Evolutionary conservation across 2,113 vertebrate genomes (phyloP).

Genomic region (Antechinus flavipes): DNA sequence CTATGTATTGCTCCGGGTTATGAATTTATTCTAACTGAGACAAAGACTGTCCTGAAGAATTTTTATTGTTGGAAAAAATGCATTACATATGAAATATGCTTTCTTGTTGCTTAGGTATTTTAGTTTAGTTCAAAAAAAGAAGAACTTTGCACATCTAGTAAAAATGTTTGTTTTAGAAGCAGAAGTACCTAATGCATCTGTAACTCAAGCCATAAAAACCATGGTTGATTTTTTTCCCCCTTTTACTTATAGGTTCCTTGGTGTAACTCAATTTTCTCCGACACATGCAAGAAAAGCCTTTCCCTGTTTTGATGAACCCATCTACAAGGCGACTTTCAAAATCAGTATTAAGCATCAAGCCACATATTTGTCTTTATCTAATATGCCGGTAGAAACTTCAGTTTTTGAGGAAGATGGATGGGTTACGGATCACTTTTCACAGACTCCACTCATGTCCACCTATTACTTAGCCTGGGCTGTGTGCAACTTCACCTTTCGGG

Average conservation of each 20-base stretch:
- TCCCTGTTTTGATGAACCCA: slow-evolving; percentile 98
- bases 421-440: slow-evolving; percentile 93
- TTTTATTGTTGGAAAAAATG: slow-evolving; percentile 46
- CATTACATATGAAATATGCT: background rate
- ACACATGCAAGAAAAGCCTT: slow-evolving; percentile 98
- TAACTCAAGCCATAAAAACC: slow-evolving; percentile 30
- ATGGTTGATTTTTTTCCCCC: slow-evolving; percentile 41
- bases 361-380: slow-evolving; percentile 95
- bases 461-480: slow-evolving; percentile 99
- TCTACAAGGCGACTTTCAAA: slow-evolving; percentile 98
- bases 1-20: background rate
- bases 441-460: slow-evolving; percentile 97
- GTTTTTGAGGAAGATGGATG: slow-evolving; percentile 93
- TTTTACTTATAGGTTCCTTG: slow-evolving; percentile 89
- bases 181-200: background rate
- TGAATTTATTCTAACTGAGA: slow-evolving; percentile 60
- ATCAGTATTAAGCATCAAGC: slow-evolving; percentile 94
- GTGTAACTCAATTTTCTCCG: slow-evolving; percentile 97
- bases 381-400: slow-evolving; percentile 95
- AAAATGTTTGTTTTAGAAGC: slow-evolving; percentile 1
- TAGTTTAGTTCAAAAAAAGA: slow-evolving; percentile 38
- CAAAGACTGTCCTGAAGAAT: slow-evolving; percentile 45
- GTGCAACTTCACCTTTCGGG: slow-evolving; percentile 96
- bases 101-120: slow-evolving; percentile 35
- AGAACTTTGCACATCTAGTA: slow-evolving; percentile 13